phyloP scores from a whole-genome alignment of 2,888 invertebrate species.

The Catocala fraxini region DNA sequence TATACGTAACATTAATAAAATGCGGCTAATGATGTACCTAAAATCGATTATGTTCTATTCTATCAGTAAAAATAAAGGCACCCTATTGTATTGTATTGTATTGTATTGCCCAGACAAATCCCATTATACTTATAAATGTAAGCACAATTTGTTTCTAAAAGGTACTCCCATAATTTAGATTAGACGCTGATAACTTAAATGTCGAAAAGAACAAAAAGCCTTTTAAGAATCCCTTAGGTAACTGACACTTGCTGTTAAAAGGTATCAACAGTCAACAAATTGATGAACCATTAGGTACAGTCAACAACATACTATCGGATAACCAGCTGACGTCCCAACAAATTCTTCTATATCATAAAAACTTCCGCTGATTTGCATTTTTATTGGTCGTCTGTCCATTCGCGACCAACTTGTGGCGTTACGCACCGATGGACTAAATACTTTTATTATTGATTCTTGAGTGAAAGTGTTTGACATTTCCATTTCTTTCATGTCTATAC shows the following conservation, averaged over 20 bases:
- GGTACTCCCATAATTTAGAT: too few species aligned
- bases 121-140: too few species aligned
- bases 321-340: constrained; percentile 30
- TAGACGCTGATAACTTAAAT: neutral
- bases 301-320: constrained; percentile 2
- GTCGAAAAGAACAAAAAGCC: neutral
- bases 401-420: constrained; percentile 45
- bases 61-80: too few species aligned
- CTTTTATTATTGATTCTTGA: constrained; percentile 73
- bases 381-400: constrained; percentile 50
- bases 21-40: neutral
- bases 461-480: constrained; percentile 82
- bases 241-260: neutral
- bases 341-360: constrained; percentile 40
- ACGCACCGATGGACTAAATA: constrained; percentile 62
- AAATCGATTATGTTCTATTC: neutral
- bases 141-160: too few species aligned
- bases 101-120: too few species aligned
- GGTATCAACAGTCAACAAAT: neutral
- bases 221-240: too few species aligned
- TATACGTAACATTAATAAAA: neutral
- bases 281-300: neutral
- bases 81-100: too few species aligned
- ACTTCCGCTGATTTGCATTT: constrained; percentile 56
- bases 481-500: constrained; percentile 73